phyloP scores from a whole-genome alignment of 2,888 invertebrate species.

The Diarsia rubi region DNA sequence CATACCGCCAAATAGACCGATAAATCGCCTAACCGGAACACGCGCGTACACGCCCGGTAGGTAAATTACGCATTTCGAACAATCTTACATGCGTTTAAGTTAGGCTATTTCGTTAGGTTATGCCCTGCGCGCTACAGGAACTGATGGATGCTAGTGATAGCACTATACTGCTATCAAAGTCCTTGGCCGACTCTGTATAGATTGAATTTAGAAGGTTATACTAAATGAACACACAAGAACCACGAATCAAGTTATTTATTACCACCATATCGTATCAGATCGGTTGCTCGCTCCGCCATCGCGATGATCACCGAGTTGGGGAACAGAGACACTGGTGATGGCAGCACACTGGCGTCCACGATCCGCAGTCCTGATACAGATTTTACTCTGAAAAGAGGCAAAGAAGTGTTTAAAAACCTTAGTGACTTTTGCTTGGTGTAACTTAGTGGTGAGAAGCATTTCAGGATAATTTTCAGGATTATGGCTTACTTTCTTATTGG shows the following conservation, averaged over 20 bases:
- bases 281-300: conserved; percentile 92
- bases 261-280: conserved; percentile 84
- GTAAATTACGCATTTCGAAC: too few species aligned
- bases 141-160: not conserved
- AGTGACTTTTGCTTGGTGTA: not conserved
- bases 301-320: conserved; percentile 93
- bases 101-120: too few species aligned
- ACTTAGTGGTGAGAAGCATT: not conserved
- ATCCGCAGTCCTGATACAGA: conserved; percentile 93
- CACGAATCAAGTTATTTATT: conserved; percentile 35
- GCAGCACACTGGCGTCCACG: conserved; percentile 95
- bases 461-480: not conserved
- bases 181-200: too few species aligned
- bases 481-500: not conserved
- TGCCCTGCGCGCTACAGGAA: not conserved
- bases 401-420: not conserved
- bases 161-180: not conserved
- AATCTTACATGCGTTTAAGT: too few species aligned
- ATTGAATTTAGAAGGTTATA: not conserved
- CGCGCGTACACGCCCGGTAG: too few species aligned
- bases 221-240: not conserved
- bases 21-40: too few species aligned
- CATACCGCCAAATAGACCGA: too few species aligned
- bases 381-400: conserved; percentile 89
- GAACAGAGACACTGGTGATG: conserved; percentile 94